phyloP scores from a whole-genome alignment of 2,888 invertebrate genomes.

The Caprella mutica region DNA sequence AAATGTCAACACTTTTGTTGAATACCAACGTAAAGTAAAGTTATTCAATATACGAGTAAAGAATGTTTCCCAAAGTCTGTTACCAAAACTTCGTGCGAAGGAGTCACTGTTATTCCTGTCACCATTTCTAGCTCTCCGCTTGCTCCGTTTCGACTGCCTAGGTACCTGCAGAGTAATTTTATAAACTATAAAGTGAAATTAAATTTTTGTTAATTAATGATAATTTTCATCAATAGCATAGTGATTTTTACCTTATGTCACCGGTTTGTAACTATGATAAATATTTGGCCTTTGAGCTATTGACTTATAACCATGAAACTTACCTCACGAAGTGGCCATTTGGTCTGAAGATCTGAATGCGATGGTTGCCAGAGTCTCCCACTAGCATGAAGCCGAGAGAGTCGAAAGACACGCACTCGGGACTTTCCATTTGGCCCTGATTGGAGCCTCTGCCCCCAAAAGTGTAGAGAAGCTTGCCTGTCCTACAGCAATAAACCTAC shows the following conservation, averaged over 20 bases:
- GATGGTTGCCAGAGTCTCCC: constrained; percentile 64
- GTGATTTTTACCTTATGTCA: too few species aligned
- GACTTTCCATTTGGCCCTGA: constrained; percentile 59
- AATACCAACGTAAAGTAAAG: too few species aligned
- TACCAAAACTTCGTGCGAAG: constrained; percentile 51
- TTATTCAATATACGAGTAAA: too few species aligned
- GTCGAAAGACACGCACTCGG: constrained; percentile 61
- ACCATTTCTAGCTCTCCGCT: constrained; percentile 52
- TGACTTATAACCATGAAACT: constrained; percentile 37
- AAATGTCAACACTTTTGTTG: too few species aligned
- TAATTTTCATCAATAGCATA: too few species aligned
- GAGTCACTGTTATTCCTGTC: constrained; percentile 53
- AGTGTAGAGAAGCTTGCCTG: constrained; percentile 47
- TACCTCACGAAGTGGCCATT: constrained; percentile 54
- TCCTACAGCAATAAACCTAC: constrained; percentile 39
- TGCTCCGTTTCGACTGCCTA: constrained; percentile 18
- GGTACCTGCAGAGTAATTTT: not conserved
- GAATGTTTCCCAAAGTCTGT: too few species aligned
- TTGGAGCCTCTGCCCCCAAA: constrained; percentile 56
- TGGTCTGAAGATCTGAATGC: constrained; percentile 61
- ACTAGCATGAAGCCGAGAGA: constrained; percentile 61
- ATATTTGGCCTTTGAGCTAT: not conserved
- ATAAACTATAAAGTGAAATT: too few species aligned
- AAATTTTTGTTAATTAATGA: too few species aligned
- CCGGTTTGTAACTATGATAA: too few species aligned